Evolutionary conservation across 1,140 invertebrate genomes (phyloP).

Genomic region (Grapholita molesta): DNA sequence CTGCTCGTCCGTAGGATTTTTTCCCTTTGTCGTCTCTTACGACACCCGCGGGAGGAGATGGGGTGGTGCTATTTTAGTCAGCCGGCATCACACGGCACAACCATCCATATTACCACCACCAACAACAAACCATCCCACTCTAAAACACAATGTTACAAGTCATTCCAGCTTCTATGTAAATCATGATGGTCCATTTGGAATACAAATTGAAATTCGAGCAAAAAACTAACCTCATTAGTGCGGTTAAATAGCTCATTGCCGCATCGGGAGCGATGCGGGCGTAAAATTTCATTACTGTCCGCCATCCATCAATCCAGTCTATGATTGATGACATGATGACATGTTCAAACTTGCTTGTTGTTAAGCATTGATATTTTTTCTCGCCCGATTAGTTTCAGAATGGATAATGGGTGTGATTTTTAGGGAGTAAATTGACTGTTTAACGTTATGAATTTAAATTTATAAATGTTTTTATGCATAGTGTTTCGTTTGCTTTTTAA

Average conservation of each 20-base stretch:
- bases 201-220: constrained; percentile 7
- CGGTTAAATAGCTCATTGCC: constrained; percentile 45
- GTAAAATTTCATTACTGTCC: constrained; percentile 60
- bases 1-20: no score
- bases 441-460: no score
- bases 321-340: constrained; percentile 65
- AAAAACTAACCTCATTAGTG: constrained; percentile 17
- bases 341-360: constrained; percentile 40
- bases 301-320: constrained; percentile 52
- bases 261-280: constrained; percentile 51
- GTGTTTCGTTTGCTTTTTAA: no score
- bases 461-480: neutral
- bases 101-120: no score
- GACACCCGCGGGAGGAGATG: no score
- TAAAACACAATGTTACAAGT: no score
- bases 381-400: constrained; percentile 15
- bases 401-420: neutral
- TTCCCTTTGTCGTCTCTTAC: no score
- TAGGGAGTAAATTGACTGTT: neutral
- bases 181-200: neutral
- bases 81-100: no score
- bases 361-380: constrained; percentile 35
- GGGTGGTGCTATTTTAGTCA: no score
- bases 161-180: no score
- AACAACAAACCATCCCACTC: no score